Evolutionary conservation across 2,113 vertebrate genomes (phyloP).

Genomic region (Pluvialis apricaria): DNA sequence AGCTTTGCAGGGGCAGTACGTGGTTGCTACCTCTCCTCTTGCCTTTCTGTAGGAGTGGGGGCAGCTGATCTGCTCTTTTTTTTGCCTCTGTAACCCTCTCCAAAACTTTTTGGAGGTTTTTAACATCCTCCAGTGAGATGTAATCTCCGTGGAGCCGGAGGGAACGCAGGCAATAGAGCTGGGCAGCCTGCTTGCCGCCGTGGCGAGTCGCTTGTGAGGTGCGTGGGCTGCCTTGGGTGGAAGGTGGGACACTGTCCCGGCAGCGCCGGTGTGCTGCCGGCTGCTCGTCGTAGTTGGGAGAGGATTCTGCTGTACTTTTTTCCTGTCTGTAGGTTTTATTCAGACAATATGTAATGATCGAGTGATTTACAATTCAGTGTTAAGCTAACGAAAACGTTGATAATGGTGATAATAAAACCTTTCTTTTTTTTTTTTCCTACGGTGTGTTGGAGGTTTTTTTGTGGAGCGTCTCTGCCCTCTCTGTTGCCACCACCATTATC

Average conservation of each 20-base stretch:
- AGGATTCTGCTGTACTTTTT: conserved; percentile 66
- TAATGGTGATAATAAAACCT: conserved; percentile 68
- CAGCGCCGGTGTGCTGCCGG: not conserved
- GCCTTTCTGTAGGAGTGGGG: not conserved
- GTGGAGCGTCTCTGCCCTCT: not conserved
- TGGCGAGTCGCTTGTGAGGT: not conserved
- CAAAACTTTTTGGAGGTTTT: conserved; percentile 1
- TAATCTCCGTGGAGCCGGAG: not conserved
- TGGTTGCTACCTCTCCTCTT: not conserved
- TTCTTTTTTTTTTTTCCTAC: conserved; percentile 23
- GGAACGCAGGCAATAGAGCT: not conserved
- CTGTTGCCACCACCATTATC: not conserved
- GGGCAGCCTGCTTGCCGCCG: not conserved
- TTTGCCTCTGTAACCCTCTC: not conserved
- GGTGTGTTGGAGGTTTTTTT: conserved; percentile 8
- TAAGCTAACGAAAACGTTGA: conserved; percentile 70
- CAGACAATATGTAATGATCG: conserved; percentile 75
- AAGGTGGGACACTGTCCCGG: not conserved
- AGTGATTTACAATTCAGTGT: conserved; percentile 83
- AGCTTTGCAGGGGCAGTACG: not conserved
- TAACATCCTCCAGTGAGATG: not conserved
- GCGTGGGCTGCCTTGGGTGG: conserved; percentile 59
- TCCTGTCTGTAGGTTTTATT: conserved; percentile 78
- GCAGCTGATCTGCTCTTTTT: not conserved
- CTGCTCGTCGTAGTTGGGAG: conserved; percentile 1